phyloP scores from a whole-genome alignment of 2,888 invertebrate genomes.

The Acanthopleura granulata region DNA sequence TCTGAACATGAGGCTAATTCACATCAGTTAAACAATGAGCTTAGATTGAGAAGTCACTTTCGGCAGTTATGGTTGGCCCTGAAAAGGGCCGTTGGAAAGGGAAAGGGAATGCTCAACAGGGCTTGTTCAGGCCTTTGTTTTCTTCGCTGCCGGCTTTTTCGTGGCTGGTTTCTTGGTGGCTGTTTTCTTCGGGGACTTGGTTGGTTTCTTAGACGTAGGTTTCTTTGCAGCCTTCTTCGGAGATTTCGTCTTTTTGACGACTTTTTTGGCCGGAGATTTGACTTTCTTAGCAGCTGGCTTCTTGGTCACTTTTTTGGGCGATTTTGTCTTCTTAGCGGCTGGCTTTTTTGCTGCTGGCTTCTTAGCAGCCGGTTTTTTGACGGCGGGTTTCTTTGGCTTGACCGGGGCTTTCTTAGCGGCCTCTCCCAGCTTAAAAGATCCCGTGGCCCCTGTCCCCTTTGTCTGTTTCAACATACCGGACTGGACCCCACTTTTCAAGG shows the following conservation, averaged over 20 bases:
- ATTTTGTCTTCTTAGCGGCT: conserved; percentile 22
- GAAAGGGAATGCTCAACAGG: conserved; percentile 32
- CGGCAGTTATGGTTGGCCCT: no score
- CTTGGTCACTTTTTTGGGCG: conserved; percentile 29
- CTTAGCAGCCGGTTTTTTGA: conserved; percentile 29
- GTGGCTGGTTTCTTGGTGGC: conserved; percentile 5
- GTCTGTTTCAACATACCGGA: no score
- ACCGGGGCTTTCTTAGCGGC: no score
- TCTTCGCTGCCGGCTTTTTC: conserved; percentile 1
- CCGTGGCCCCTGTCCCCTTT: no score
- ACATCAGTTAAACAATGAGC: no score
- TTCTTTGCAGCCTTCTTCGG: conserved; percentile 17
- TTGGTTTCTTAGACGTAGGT: conserved; percentile 12
- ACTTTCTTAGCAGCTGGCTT: conserved; percentile 28
- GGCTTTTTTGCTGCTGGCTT: conserved; percentile 32
- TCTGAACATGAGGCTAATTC: no score
- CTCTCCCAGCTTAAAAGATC: no score
- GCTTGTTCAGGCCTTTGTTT: no score
- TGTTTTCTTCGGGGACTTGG: conserved; percentile 23
- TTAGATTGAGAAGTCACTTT: no score
- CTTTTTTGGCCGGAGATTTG: conserved; percentile 34
- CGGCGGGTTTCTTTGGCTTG: no score
- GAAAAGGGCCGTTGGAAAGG: no score
- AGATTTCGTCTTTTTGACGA: conserved; percentile 19
- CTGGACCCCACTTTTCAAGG: no score